Evolutionary conservation across 2,113 vertebrate species (phyloP), one percentile per base, ranked within the genome.

Genomic region (Salvelinus namaycush): DNA sequence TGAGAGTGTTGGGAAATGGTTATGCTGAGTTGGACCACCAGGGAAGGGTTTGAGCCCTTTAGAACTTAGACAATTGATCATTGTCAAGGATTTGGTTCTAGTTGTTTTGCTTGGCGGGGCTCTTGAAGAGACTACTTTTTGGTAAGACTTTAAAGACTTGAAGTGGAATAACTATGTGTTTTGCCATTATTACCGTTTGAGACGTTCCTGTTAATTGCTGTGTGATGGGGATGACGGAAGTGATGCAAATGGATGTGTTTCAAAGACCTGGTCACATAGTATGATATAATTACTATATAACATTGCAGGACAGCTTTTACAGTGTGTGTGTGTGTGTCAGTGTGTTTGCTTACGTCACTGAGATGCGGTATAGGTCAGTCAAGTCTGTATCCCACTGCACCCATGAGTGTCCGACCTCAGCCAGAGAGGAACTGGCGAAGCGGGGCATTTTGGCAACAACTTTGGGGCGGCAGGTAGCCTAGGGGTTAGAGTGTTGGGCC

Each of bases 21-120:
- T 73, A 34, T 78, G 62, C 79, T 75, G 66, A 79, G 79, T 79
- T 59, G 72, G 66, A 34, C 66, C 27, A 68, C 66, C 66, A 34
- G 66, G 18, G 67, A 54, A 26, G 65, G 3, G 72, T 70, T 31
- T 8, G 77, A 12, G 70, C 9, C 6, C 24, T 31, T 24, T 57
- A 51, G n/a, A 72, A 57, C 48, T 51, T 16, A 4, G 18, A 20
- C 27, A 31, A 73, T 73, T 59, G 59, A 57, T 59, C 16, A 59
- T 60, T 34, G 29, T 62, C 27, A 68, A 39, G 31, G 29, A 68
- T 68, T 26, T 67, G 65, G 27, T 31, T 13, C 65, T 67, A 29
- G 65, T 67, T 67, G 2, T 29, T 7, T 68, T 34, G 67, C 67
- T n/a, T 34, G 31, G 31, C 16, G n/a, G 26, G 22, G 26, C 9